Evolutionary conservation across 2,888 invertebrate species (phyloP).

Genomic region (Pycnomerus fuliginosus): DNA sequence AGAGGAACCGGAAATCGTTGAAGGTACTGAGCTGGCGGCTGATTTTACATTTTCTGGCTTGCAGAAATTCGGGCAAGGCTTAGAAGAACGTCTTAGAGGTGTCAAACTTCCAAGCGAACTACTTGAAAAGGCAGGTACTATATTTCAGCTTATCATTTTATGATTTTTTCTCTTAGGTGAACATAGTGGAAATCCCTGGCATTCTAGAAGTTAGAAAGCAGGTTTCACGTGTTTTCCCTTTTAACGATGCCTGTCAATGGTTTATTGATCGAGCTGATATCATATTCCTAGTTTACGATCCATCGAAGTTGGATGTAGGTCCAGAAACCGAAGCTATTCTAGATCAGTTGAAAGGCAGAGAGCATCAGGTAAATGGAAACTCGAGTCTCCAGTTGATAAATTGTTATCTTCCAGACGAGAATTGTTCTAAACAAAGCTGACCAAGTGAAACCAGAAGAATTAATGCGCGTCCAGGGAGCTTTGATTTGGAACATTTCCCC

Average conservation of each 20-base stretch:
- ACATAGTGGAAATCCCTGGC: slow-evolving; percentile 94
- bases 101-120: slow-evolving; percentile 78
- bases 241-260: slow-evolving; percentile 96
- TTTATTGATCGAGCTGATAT: slow-evolving; percentile 95
- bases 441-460: slow-evolving; percentile 86
- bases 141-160: slow-evolving; percentile 1
- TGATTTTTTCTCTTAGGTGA: slow-evolving; percentile 64
- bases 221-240: slow-evolving; percentile 89
- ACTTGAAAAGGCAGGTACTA: slow-evolving; percentile 73
- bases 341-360: slow-evolving; percentile 91
- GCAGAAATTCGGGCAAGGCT: slow-evolving; percentile 92
- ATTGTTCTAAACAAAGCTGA: slow-evolving; percentile 95
- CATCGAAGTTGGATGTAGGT: slow-evolving; percentile 92
- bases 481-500: slow-evolving; percentile 97
- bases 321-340: slow-evolving; percentile 93
- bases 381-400: too few relatives aligned
- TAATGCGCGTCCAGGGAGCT: slow-evolving; percentile 91
- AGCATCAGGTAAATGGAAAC: slow-evolving; percentile 69
- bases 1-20: slow-evolving; percentile 78
- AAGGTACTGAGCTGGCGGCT: slow-evolving; percentile 92
- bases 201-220: slow-evolving; percentile 92
- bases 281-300: slow-evolving; percentile 93
- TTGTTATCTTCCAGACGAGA: slow-evolving; percentile 74
- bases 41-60: slow-evolving; percentile 92
- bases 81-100: slow-evolving; percentile 84